Percentiles rank a stretch among this genome's conserved stretches.
Evolutionary conservation across 2,888 invertebrate genomes (phyloP).

Genomic region (Matsumyia berberina): DNA sequence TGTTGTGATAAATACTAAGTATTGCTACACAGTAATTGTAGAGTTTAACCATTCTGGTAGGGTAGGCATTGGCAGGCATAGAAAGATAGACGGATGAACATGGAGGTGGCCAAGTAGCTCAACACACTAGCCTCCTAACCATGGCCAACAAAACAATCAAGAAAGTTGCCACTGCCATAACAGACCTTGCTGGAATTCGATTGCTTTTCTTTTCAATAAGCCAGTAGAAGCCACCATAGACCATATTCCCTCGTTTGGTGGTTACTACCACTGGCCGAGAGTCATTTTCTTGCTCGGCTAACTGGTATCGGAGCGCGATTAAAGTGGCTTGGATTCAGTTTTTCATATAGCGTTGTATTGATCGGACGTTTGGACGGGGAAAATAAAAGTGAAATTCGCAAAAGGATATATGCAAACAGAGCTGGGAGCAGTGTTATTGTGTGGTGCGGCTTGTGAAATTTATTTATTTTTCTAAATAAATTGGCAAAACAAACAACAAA

Average conservation of each 20-base stretch:
- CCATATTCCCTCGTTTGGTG: conserved; percentile 70
- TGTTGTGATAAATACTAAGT: conserved; percentile 48
- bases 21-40: conserved; percentile 57
- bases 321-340: conserved; percentile 73
- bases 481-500: conserved; percentile 16
- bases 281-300: conserved; percentile 57
- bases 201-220: conserved; percentile 77
- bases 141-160: conserved; percentile 76
- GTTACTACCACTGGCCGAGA: conserved; percentile 31
- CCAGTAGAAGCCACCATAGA: conserved; percentile 70
- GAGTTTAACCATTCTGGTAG: conserved; percentile 63
- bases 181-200: conserved; percentile 74
- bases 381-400: conserved; percentile 74
- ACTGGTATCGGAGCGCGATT: conserved; percentile 73
- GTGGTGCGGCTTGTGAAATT: conserved; percentile 32
- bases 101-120: conserved; percentile 72
- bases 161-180: conserved; percentile 76
- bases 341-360: conserved; percentile 74
- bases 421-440: conserved; percentile 13
- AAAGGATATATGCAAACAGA: conserved; percentile 68
- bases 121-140: conserved; percentile 74
- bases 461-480: conserved; percentile 13
- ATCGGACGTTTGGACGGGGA: conserved; percentile 74
- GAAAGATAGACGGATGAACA: conserved; percentile 73
- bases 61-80: too few species aligned